Evolutionary conservation across 2,888 invertebrate genomes (phyloP).

Genomic region (Orchesellides sinensis): DNA sequence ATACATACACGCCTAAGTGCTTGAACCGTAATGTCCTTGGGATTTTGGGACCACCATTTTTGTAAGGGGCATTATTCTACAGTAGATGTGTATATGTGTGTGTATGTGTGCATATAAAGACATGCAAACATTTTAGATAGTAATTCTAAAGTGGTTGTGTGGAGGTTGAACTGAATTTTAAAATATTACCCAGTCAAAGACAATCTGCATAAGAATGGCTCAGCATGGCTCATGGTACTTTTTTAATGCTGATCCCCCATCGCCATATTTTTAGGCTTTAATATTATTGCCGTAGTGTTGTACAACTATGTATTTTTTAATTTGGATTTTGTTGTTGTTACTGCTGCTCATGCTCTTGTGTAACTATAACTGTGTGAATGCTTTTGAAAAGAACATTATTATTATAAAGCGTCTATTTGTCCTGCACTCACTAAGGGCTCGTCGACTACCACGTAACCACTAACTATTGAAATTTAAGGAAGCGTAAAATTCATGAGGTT

Average conservation of each 20-base stretch:
- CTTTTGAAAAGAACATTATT: too few species aligned
- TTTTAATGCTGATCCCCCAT: slow-evolving; percentile 54
- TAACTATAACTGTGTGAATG: slow-evolving; percentile 14
- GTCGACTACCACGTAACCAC: neutral
- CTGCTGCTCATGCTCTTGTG: slow-evolving; percentile 33
- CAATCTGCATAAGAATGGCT: slow-evolving; percentile 60
- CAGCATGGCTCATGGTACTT: slow-evolving; percentile 54
- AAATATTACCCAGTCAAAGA: slow-evolving; percentile 59
- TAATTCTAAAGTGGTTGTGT: slow-evolving; percentile 29
- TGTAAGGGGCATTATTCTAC: neutral
- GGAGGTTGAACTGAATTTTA: slow-evolving; percentile 54
- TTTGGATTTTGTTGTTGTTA: slow-evolving; percentile 34
- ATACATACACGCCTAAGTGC: slow-evolving; percentile 12
- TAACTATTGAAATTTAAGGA: slow-evolving; percentile 8
- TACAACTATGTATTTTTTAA: slow-evolving; percentile 27
- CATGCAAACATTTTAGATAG: slow-evolving; percentile 25
- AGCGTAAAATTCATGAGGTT: slow-evolving; percentile 59
- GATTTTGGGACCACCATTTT: slow-evolving; percentile 47
- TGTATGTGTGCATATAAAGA: neutral
- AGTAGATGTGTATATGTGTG: neutral
- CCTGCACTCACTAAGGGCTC: neutral
- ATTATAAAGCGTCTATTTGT: neutral
- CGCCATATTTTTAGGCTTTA: slow-evolving; percentile 53
- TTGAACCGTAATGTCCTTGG: slow-evolving; percentile 50
- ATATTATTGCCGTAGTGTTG: slow-evolving; percentile 34